Percentiles rank a stretch among this genome's conserved stretches.
These are phyloP conservation scores for Drosophila monieri DNA, from an alignment of 2,888 invertebrate genomes.

Conservation along the genomic window DNA sequence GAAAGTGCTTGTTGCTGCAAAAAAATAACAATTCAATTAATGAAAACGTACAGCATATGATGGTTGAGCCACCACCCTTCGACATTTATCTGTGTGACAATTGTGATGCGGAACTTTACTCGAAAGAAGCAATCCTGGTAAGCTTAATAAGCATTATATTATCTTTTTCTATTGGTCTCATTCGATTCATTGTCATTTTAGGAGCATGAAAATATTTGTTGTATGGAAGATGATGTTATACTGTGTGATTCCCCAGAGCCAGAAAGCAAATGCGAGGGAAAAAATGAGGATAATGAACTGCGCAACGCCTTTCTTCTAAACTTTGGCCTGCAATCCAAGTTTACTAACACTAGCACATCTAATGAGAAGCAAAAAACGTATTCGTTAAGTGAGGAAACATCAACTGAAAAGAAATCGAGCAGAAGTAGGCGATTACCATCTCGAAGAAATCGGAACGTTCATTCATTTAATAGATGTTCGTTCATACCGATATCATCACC, in stretches of 20 bases:
- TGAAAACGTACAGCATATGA: slow-evolving; percentile 84
- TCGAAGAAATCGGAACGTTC: slow-evolving; percentile 84
- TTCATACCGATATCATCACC: slow-evolving; percentile 86
- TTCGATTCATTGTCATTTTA: slow-evolving; percentile 59
- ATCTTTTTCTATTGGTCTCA: neutral
- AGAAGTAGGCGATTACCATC: slow-evolving; percentile 82
- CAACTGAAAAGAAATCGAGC: slow-evolving; percentile 57
- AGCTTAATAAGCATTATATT: slow-evolving; percentile 26
- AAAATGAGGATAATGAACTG: slow-evolving; percentile 77
- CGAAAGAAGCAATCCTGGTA: slow-evolving; percentile 86
- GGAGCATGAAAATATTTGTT: slow-evolving; percentile 85
- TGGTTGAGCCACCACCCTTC: slow-evolving; percentile 86
- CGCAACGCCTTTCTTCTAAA: slow-evolving; percentile 84
- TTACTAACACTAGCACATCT: slow-evolving; percentile 32
- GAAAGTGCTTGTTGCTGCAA: slow-evolving; percentile 84
- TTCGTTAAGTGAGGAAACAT: slow-evolving; percentile 56
- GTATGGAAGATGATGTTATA: slow-evolving; percentile 82
- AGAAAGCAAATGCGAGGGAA: slow-evolving; percentile 59
- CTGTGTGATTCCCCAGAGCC: slow-evolving; percentile 84
- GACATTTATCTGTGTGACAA: slow-evolving; percentile 91
- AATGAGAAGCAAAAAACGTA: slow-evolving; percentile 55
- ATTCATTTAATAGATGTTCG: slow-evolving; percentile 84
- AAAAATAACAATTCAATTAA: slow-evolving; percentile 78
- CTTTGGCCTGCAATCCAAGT: slow-evolving; percentile 82
- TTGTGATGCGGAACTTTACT: slow-evolving; percentile 90